Base-by-base conservation (phyloP, 2,797 vertebrate genomes). In the Aeoliscus strigatus region DNA sequence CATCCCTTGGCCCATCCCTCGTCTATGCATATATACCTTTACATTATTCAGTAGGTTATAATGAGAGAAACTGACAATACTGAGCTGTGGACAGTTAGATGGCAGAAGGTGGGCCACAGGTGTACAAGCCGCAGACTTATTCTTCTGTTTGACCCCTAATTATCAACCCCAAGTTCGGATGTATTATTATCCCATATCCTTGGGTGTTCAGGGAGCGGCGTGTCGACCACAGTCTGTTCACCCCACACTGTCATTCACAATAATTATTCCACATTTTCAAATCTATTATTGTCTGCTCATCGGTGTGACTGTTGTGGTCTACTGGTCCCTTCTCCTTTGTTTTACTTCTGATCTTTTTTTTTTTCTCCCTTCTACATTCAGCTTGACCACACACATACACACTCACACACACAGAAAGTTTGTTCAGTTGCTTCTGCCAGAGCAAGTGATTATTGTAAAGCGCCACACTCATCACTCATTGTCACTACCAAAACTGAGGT, bases 31-130 rank as follows among this genome's bases (percentile, higher is more conserved):
- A 77, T 85, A 79, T 79, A 82, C 72, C 76, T 86, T 83, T 82
- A 81, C 83, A 84, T 85, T 81, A 86, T 86, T 84, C 81, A 84
- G 71, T 39, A 83, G 79, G 46, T 60, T 66, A 73, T 84, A 85
- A 85, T 85, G 80, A 86, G 75, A 66, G 65, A 42, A 72, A 80
- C 70, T 26, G 54, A 28, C 41, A 40, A 26, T 31, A 45, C 38
- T 39, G 49, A 54, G 63, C 3, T 12, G 47, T 61, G 66, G 70
- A 67, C 30, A 49, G 75, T 79, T 81, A 69, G 76, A 79, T 85
- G 83, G 85, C 84, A 59, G 87, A 57, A 52, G 87, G 85, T 84
- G 69, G 35, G 37, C 79, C 80, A 85, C 84, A 86, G 81, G 82
- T 83, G 84, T 80, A 79, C 65, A 56, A 67, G 66, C 65, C 64